Conservation (phyloP, 2,797 vertebrate species). For the Poeciliopsis paucimaculata region DNA sequence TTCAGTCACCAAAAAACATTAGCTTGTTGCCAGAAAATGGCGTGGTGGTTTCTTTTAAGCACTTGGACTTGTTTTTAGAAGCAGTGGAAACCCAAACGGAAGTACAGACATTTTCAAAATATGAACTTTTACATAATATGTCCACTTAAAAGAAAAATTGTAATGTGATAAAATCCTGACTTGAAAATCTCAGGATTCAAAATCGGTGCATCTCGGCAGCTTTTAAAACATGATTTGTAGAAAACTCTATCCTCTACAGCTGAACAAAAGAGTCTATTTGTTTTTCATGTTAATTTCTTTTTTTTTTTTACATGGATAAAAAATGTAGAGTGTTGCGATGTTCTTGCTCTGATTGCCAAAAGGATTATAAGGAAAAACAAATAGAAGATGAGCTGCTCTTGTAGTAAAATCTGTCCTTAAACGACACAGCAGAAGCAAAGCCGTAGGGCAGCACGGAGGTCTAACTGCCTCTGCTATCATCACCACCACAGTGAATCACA, state of each 20-base stretch:
- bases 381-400: constrained; percentile 14
- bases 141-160: neutral
- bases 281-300: neutral
- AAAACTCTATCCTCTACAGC: neutral
- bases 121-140: too few relatives aligned
- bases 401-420: constrained; percentile 1
- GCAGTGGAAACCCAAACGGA: too few relatives aligned
- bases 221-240: neutral
- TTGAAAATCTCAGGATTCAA: neutral
- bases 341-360: neutral
- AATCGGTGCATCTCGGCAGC: neutral
- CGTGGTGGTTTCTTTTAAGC: too few relatives aligned
- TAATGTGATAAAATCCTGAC: neutral
- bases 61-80: too few relatives aligned
- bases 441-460: constrained; percentile 7
- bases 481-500: constrained; percentile 19
- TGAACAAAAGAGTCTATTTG: neutral
- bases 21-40: too few relatives aligned
- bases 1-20: too few relatives aligned
- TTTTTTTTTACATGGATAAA: neutral
- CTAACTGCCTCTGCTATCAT: constrained; percentile 27
- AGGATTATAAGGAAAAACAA: neutral
- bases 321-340: neutral
- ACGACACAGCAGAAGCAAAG: constrained; percentile 38
- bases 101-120: too few relatives aligned